Evolutionary conservation across 2,888 invertebrate genomes (phyloP).

Genomic region (Encarsia formosa): DNA sequence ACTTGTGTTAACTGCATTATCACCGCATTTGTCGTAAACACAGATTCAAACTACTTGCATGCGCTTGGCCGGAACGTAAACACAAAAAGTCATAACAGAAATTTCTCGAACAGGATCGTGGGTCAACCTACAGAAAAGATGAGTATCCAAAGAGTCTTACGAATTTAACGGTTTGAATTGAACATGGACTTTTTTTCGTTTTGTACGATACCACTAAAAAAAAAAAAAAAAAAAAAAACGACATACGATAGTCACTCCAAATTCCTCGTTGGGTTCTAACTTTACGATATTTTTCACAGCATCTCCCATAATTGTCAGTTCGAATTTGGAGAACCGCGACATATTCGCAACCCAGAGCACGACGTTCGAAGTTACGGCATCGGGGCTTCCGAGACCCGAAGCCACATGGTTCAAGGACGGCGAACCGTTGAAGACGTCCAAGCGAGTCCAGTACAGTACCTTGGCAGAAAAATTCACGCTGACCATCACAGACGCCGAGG

Average conservation of each 20-base stretch:
- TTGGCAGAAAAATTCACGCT: conserved; percentile 64
- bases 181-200: background rate
- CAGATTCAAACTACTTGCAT: conserved; percentile 14
- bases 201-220: background rate
- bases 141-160: too few relatives aligned
- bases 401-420: conserved; percentile 78
- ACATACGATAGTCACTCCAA: background rate
- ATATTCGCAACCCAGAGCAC: conserved; percentile 78
- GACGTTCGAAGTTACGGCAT: conserved; percentile 73
- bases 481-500: conserved; percentile 65
- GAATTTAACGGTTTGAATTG: too few relatives aligned
- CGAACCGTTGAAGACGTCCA: conserved; percentile 64
- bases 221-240: background rate
- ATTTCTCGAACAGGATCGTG: too few relatives aligned
- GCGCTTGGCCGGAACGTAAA: conserved; percentile 12
- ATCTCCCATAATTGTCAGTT: conserved; percentile 67
- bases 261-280: too few relatives aligned
- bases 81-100: too few relatives aligned
- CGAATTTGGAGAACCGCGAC: conserved; percentile 69
- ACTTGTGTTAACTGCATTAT: conserved; percentile 11
- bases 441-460: conserved; percentile 37
- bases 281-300: conserved; percentile 56
- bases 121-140: too few relatives aligned
- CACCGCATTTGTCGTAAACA: conserved; percentile 15
- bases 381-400: conserved; percentile 72